Evolutionary conservation across 2,888 invertebrate species (phyloP).

Genomic region (Trissonchulus latispiculum): DNA sequence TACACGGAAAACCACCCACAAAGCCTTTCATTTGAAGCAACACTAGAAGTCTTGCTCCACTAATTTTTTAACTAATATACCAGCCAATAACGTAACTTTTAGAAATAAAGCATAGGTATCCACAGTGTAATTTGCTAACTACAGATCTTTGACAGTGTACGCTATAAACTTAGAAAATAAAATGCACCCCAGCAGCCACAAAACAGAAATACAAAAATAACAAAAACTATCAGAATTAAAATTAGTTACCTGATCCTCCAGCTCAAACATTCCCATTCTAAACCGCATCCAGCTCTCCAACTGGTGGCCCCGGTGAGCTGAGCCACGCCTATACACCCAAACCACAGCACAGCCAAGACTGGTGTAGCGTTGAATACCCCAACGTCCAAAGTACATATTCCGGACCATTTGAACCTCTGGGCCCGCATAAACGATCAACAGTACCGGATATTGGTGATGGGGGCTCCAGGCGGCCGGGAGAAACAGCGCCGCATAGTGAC

Average conservation of each 20-base stretch:
- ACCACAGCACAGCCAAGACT: slow-evolving; percentile 92
- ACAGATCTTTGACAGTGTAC: too few relatives aligned
- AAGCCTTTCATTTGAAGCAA: too few relatives aligned
- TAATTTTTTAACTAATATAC: too few relatives aligned
- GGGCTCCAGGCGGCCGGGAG: slow-evolving; percentile 60
- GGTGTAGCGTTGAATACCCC: slow-evolving; percentile 85
- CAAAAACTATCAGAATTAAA: too few relatives aligned
- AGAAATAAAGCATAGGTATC: too few relatives aligned
- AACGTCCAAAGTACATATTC: slow-evolving; percentile 61
- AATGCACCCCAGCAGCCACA: too few relatives aligned
- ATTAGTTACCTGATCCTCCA: slow-evolving; percentile 11
- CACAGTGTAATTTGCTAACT: too few relatives aligned
- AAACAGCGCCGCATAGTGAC: slow-evolving; percentile 76
- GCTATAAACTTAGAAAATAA: too few relatives aligned
- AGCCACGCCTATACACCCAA: slow-evolving; percentile 87
- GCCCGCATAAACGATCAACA: slow-evolving; percentile 93
- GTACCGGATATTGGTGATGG: slow-evolving; percentile 67
- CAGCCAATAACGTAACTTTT: too few relatives aligned
- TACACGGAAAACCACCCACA: too few relatives aligned
- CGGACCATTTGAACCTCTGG: slow-evolving; percentile 95
- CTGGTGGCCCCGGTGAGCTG: slow-evolving; percentile 75
- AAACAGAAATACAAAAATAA: too few relatives aligned
- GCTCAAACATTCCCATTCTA: slow-evolving; percentile 56
- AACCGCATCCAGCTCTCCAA: slow-evolving; percentile 83
- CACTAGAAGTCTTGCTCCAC: too few relatives aligned